Base-by-base conservation (phyloP, 1,140 invertebrate genomes). In the Euura lappo region DNA sequence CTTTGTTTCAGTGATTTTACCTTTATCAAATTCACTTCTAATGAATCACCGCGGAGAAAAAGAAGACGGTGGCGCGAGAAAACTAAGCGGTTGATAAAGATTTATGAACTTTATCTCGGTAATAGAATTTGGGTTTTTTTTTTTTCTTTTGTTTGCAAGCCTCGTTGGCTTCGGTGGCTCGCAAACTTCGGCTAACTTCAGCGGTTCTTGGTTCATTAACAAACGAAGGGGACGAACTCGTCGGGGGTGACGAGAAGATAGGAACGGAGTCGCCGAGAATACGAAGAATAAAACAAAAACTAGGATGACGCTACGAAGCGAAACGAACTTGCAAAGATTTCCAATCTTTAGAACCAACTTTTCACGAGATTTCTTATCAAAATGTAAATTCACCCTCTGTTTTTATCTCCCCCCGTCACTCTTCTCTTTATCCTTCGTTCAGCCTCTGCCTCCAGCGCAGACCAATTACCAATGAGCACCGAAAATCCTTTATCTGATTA, bases 351-450 rank as follows among this genome's bases (percentile, higher is more conserved):
- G 42, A 10, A 45, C 44, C 74, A 86, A 87, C 82, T 87, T 86
- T 82, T 79, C 79, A 74, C 79, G 80, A 86, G 84, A 85, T 86
- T 87, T 86, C 85, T 87, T 87, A 87, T 87, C 86, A 87, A 87
- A 87, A 87, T 87, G 86, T 84, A 86, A 87, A 87, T 87, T 81
- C 80, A 79, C 72, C 80, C 78, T 79, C 75, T 3, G 51, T 60
- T 60, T 60, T 60, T 60, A 8, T n/a, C 51, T 60, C 46, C 70
- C 67, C 44, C 11, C 60, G 43, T 8, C 46, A 8, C 11, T 72
- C 10, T n/a, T 51, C 43, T 45, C 28, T 28, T 28, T 28, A 28
- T 28, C 28, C 28, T 28, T 28, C 28, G 28, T 28, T 28, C 28
- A 28, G 28, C 28, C 28, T 28, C 28, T 28, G 28, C 28, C 28